Evolutionary conservation across 2,888 invertebrate species (phyloP).

Genomic region (Idaea biselata): DNA sequence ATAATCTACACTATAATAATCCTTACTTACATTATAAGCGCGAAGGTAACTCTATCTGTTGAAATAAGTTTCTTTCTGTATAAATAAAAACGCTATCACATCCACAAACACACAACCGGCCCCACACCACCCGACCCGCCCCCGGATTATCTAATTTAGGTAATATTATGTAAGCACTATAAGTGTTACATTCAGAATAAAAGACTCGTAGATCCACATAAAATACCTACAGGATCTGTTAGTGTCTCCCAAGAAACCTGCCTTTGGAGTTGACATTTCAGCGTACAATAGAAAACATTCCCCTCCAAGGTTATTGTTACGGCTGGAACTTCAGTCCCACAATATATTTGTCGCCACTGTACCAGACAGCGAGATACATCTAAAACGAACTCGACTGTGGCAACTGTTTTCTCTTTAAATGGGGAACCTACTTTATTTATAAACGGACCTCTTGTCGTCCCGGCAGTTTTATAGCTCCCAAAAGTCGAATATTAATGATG

Average conservation of each 20-base stretch:
- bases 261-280: neutral
- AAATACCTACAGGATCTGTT: neutral
- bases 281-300: slow-evolving; percentile 1
- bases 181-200: neutral
- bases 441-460: slow-evolving; percentile 26
- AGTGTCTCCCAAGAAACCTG: neutral
- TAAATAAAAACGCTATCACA: no score
- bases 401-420: slow-evolving; percentile 20
- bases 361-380: slow-evolving; percentile 15
- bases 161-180: no score
- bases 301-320: neutral
- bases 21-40: no score
- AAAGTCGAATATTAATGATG: slow-evolving; percentile 28
- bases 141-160: no score
- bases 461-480: slow-evolving; percentile 24
- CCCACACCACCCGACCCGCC: no score
- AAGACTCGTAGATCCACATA: neutral
- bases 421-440: slow-evolving; percentile 25
- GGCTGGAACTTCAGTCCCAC: slow-evolving; percentile 22
- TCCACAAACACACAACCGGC: no score
- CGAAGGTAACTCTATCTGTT: no score
- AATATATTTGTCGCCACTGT: slow-evolving; percentile 29
- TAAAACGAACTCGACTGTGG: slow-evolving; percentile 11
- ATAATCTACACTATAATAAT: no score
- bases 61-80: no score